Conservation (phyloP, 2,113 vertebrate genomes). For the Myocastor coypus region DNA sequence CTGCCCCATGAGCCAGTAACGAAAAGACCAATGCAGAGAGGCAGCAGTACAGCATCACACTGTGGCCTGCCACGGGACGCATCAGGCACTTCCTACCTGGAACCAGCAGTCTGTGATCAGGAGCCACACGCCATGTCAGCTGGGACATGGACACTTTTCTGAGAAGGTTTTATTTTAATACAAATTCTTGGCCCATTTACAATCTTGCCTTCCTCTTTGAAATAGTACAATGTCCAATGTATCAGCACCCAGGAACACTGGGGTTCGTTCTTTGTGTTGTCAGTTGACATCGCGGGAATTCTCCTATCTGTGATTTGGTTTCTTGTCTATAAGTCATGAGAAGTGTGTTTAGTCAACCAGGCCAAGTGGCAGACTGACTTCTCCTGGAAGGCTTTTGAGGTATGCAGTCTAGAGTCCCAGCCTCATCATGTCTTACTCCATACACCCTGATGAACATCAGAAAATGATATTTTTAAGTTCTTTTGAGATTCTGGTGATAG, state of each 20-base stretch:
- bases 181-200: not conserved
- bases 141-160: not conserved
- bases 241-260: not conserved
- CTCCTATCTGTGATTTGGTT: not conserved
- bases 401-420: not conserved
- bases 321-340: not conserved
- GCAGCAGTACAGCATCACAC: accelerated
- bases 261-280: not conserved
- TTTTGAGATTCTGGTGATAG: not conserved
- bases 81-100: not conserved
- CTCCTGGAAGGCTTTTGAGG: not conserved
- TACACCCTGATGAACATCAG: not conserved
- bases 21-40: not conserved
- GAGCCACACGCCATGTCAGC: not conserved
- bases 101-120: not conserved
- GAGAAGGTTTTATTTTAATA: not conserved
- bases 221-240: not conserved
- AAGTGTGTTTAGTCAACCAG: not conserved
- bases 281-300: not conserved
- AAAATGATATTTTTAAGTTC: not conserved
- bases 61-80: not conserved
- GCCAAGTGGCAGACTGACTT: not conserved
- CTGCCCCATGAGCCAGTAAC: not conserved
- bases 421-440: not conserved
- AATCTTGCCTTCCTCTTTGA: not conserved